A percentile compares a stretch with the other conserved stretches of the same genome.
These are phyloP conservation scores for Chaenogobius annularis DNA, from an alignment of 2,113 vertebrate species.

Conservation along the genomic window DNA sequence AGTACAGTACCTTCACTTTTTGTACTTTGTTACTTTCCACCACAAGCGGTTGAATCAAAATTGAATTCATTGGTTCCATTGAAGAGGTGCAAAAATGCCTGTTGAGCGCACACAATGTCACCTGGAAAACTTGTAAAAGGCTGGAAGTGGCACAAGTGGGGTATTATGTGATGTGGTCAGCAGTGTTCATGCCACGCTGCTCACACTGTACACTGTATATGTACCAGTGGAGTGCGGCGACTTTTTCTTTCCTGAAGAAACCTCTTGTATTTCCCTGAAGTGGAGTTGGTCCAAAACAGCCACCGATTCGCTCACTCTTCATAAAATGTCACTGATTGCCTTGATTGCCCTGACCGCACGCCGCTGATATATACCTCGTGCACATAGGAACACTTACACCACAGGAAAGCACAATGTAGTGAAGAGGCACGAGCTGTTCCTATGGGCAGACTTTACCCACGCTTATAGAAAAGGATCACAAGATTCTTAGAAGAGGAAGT, in stretches of 20 bases:
- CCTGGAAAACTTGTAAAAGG: constrained; percentile 34
- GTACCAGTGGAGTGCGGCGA: too few species aligned
- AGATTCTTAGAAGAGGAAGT: too few species aligned
- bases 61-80: background rate
- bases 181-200: constrained; percentile 16
- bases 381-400: constrained; percentile 15
- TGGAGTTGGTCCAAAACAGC: too few species aligned
- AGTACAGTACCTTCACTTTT: too few species aligned
- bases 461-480: background rate
- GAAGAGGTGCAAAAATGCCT: constrained; percentile 21
- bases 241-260: too few species aligned
- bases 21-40: too few species aligned
- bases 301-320: too few species aligned
- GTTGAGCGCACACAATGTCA: constrained; percentile 14
- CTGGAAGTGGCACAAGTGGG: background rate
- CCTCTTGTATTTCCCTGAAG: too few species aligned
- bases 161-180: background rate
- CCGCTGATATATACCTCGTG: background rate
- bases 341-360: too few species aligned
- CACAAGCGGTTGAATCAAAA: background rate
- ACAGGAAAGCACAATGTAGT: background rate
- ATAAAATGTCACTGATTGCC: too few species aligned
- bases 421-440: background rate
- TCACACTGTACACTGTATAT: constrained; percentile 12
- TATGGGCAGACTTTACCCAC: background rate